Conservation (phyloP, 1,140 invertebrate species). For the Eriosoma lanigerum region DNA sequence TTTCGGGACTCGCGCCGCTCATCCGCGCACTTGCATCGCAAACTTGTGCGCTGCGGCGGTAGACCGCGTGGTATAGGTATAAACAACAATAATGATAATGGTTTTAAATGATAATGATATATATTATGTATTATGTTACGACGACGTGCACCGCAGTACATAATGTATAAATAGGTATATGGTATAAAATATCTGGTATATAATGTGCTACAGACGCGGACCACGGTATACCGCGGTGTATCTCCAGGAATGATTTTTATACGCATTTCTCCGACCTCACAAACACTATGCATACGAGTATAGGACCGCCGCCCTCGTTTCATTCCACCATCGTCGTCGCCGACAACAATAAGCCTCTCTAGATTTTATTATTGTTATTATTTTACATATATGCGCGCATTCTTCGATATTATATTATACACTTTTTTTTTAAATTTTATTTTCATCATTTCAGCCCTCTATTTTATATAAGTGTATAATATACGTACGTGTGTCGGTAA, state of each 20-base stretch:
- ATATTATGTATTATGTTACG: neutral
- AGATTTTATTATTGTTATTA: slow-evolving; percentile 23
- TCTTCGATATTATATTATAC: neutral
- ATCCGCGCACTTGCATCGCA: slow-evolving; percentile 3
- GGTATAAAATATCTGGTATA: no score
- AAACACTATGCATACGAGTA: neutral
- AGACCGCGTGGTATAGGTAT: neutral
- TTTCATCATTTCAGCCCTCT: slow-evolving; percentile 11
- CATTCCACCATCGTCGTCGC: neutral
- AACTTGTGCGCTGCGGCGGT: neutral
- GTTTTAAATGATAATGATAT: neutral
- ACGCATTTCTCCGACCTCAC: neutral
- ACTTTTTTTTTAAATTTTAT: neutral
- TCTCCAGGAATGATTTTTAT: neutral
- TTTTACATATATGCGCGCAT: neutral
- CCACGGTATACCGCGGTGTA: neutral
- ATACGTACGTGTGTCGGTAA: no score
- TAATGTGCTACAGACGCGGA: neutral
- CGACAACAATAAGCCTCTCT: slow-evolving; percentile 51
- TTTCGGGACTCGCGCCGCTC: slow-evolving; percentile 32
- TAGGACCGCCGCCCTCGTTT: slow-evolving; percentile 42
- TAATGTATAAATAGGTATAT: no score
- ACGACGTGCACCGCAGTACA: no score
- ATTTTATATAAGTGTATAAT: no score
- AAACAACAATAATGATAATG: slow-evolving; percentile 2